Percentiles rank a stretch among this genome's conserved stretches.
phyloP scores from a whole-genome alignment of 1,140 invertebrate species.

The Caenorhabditis elegans region WBcel235 BX284603.4:6199001-6199500 shows the following conservation, averaged over 20 bases:
- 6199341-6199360: conserved; percentile 56
- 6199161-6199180: background rate
- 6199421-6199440: conserved; percentile 80
- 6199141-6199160: no score
- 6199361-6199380: conserved; percentile 62
- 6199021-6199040: no score
- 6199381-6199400: conserved; percentile 64
- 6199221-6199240: background rate
- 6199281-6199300: conserved; percentile 50
- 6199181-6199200: conserved; percentile 9
- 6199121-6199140: no score
- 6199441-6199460: conserved; percentile 80
- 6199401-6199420: conserved; percentile 58
- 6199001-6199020: no score
- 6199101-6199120: no score
- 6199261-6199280: background rate
- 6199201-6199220: background rate
- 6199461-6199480: conserved; percentile 93
- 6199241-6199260: no score
- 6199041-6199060: no score
- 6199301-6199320: conserved; percentile 40
- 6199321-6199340: conserved; percentile 50
- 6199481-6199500: conserved; percentile 72
- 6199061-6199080: no score
- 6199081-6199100: no score